Conservation (phyloP, 92 coral and sea anemone genomes). For the Porites divaricata region DNA sequence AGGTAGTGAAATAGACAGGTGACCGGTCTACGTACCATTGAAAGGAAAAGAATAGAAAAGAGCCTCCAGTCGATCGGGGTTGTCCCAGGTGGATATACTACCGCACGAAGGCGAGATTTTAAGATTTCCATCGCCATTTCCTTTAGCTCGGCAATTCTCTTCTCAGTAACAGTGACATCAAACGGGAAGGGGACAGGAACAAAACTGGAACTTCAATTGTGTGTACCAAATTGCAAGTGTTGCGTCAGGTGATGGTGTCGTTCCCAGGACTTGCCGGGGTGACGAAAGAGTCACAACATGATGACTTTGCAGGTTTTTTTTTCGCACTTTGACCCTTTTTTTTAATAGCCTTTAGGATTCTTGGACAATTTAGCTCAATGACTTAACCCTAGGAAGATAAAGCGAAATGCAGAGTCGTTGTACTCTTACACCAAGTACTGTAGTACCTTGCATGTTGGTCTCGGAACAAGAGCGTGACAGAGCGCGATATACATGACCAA, state of each 20-base stretch:
- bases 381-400: no score
- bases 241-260: neutral
- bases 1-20: neutral
- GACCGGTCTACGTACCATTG: conserved; percentile 50
- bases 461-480: no score
- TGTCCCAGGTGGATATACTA: conserved; percentile 58
- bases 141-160: neutral
- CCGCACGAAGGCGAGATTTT: conserved; percentile 20
- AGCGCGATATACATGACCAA: no score
- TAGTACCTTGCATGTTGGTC: no score
- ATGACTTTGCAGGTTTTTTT: neutral
- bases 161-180: no score
- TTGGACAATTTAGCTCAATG: no score
- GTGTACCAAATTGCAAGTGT: neutral
- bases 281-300: neutral
- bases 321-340: no score
- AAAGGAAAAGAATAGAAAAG: conserved; percentile 18
- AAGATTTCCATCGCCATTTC: conserved; percentile 18
- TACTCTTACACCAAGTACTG: no score
- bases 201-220: neutral
- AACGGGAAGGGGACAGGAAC: no score
- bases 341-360: no score
- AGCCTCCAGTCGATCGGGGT: conserved; percentile 55
- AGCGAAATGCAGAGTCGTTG: no score
- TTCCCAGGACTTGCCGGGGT: neutral